phyloP scores from a whole-genome alignment of 2,888 invertebrate genomes.

The Protonemura montana region DNA sequence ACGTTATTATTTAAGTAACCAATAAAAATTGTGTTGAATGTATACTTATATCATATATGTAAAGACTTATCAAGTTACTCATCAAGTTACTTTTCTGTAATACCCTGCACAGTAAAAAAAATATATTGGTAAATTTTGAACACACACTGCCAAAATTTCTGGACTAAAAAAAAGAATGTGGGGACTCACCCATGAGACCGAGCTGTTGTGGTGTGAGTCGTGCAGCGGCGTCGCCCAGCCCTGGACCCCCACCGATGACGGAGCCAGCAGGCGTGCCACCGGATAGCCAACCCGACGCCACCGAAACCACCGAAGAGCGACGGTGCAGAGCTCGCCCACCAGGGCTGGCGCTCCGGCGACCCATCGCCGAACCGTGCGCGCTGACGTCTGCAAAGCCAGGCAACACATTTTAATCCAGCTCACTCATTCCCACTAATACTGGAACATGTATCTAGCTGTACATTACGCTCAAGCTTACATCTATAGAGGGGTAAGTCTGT shows the following conservation, averaged over 20 bases:
- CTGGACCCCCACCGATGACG: conserved; percentile 55
- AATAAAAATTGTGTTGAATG: no score
- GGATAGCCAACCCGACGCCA: conserved; percentile 73
- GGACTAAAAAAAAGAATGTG: background rate
- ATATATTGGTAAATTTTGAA: no score
- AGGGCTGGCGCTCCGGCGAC: conserved; percentile 66
- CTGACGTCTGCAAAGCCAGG: conserved; percentile 39
- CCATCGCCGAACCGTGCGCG: conserved; percentile 50
- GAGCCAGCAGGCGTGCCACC: conserved; percentile 53
- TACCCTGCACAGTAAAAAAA: no score
- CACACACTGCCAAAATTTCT: no score
- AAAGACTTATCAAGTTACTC: no score
- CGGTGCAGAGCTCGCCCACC: conserved; percentile 59
- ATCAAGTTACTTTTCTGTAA: no score
- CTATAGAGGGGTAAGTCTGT: no score
- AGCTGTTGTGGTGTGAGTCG: conserved; percentile 85
- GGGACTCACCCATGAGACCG: conserved; percentile 84
- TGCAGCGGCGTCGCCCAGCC: conserved; percentile 59
- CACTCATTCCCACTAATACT: no score
- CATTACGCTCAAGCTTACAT: no score
- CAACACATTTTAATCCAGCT: background rate
- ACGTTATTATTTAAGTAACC: no score
- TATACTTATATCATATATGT: no score
- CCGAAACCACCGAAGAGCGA: conserved; percentile 66
- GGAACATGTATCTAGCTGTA: no score